Conservation (phyloP, 2,888 invertebrate genomes). For the Andrena flavipes region DNA sequence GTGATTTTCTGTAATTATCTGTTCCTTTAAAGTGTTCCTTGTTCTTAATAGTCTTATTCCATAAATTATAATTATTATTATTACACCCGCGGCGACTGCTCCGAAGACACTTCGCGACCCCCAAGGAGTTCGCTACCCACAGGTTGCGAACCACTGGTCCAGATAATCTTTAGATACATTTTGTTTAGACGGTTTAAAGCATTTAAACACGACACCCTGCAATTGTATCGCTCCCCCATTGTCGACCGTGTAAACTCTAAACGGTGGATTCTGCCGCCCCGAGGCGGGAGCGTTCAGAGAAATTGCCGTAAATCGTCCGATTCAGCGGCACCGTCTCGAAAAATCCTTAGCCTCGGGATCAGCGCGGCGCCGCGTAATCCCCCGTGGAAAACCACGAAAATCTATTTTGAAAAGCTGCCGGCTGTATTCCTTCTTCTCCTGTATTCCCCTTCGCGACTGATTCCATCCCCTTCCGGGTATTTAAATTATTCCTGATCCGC, state of each 20-base stretch:
- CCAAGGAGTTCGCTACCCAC: too few relatives aligned
- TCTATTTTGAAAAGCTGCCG: slow-evolving; percentile 48
- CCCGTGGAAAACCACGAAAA: slow-evolving; percentile 52
- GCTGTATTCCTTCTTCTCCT: slow-evolving; percentile 18
- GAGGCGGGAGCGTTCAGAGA: slow-evolving; percentile 15
- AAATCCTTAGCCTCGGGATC: slow-evolving; percentile 60
- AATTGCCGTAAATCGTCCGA: slow-evolving; percentile 62
- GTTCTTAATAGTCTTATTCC: too few relatives aligned
- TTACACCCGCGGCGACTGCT: too few relatives aligned
- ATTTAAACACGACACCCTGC: slow-evolving; percentile 2
- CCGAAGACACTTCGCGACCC: too few relatives aligned
- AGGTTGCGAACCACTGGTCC: too few relatives aligned
- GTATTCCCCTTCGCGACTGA: slow-evolving; percentile 7
- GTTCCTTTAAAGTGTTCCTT: too few relatives aligned
- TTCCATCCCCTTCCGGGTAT: background rate
- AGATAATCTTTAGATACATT: too few relatives aligned
- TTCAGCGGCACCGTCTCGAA: slow-evolving; percentile 56
- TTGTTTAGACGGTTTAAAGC: background rate
- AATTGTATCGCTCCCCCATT: background rate
- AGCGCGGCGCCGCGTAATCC: slow-evolving; percentile 53
- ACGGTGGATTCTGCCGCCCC: slow-evolving; percentile 35
- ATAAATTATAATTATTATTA: too few relatives aligned
- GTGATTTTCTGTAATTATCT: too few relatives aligned
- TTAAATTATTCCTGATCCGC: slow-evolving; percentile 14
- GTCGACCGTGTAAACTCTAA: slow-evolving; percentile 3